Conservation (phyloP, 1,140 invertebrate genomes). For the Nymphalis io region DNA sequence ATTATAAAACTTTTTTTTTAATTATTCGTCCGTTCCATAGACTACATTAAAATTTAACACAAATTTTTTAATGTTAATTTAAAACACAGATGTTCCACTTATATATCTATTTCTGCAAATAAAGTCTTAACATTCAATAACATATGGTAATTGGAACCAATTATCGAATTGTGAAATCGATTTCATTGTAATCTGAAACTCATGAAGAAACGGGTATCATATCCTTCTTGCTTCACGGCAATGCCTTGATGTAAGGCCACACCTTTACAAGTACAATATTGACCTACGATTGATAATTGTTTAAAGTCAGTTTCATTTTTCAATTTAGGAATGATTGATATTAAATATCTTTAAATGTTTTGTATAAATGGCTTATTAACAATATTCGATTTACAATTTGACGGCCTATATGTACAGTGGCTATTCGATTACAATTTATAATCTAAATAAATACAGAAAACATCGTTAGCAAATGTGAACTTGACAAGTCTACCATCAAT, state of each 20-base stretch:
- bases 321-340: background rate
- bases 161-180: slow-evolving; percentile 26
- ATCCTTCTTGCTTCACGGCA: slow-evolving; percentile 21
- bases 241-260: slow-evolving; percentile 12
- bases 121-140: background rate
- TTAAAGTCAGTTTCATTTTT: slow-evolving; percentile 11
- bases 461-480: too few relatives aligned
- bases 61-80: background rate
- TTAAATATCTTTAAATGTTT: background rate
- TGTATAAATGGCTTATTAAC: background rate
- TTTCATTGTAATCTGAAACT: slow-evolving; percentile 24
- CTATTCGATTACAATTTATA: too few relatives aligned
- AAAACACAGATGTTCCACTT: background rate
- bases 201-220: slow-evolving; percentile 25
- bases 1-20: too few relatives aligned
- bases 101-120: background rate
- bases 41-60: too few relatives aligned
- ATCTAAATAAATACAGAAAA: too few relatives aligned
- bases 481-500: too few relatives aligned
- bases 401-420: too few relatives aligned
- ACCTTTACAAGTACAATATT: slow-evolving; percentile 17
- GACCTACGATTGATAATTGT: background rate
- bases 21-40: too few relatives aligned
- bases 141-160: slow-evolving; percentile 7
- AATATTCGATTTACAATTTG: too few relatives aligned